Percentiles rank a stretch among this genome's conserved stretches.
These are phyloP conservation scores for Lasioglossum malachurum DNA, from an alignment of 2,888 invertebrate species.

Conservation along the genomic window DNA sequence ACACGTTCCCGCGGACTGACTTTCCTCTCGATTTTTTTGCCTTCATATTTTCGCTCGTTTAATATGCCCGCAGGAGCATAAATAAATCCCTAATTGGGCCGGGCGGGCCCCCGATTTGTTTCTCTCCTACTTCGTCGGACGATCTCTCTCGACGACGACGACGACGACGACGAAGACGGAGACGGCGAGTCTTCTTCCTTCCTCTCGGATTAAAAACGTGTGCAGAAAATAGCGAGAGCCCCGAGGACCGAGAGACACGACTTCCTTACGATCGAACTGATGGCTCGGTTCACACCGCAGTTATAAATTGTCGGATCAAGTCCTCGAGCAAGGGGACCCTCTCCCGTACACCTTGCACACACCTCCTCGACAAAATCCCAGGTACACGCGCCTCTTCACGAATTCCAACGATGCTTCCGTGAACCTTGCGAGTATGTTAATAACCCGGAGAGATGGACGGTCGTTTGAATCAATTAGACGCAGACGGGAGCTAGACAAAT, in stretches of 20 bases:
- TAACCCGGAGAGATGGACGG: neutral
- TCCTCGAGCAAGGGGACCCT: neutral
- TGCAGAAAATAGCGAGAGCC: neutral
- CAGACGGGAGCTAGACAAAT: slow-evolving; percentile 15
- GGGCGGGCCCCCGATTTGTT: slow-evolving; percentile 70
- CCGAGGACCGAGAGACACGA: neutral
- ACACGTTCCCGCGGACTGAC: slow-evolving; percentile 66
- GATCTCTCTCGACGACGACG: neutral
- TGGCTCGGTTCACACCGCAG: slow-evolving; percentile 10
- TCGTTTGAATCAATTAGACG: slow-evolving; percentile 34
- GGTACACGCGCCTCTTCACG: slow-evolving; percentile 7
- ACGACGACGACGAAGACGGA: no score
- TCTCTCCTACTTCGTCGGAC: slow-evolving; percentile 45
- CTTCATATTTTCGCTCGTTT: slow-evolving; percentile 76
- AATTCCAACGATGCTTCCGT: neutral
- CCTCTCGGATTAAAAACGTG: neutral
- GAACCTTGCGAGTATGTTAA: slow-evolving; percentile 16
- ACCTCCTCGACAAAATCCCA: neutral
- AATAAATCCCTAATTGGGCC: slow-evolving; percentile 76
- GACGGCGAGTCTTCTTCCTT: slow-evolving; percentile 23
- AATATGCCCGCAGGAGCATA: slow-evolving; percentile 71
- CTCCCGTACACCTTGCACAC: neutral
- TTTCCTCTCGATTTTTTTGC: slow-evolving; percentile 57
- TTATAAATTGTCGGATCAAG: slow-evolving; percentile 6
- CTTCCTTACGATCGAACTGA: slow-evolving; percentile 12